Evolutionary conservation across 2,888 invertebrate genomes (phyloP), one percentile per base, ranked within the genome.

Genomic region (Meandrusa payeni): DNA sequence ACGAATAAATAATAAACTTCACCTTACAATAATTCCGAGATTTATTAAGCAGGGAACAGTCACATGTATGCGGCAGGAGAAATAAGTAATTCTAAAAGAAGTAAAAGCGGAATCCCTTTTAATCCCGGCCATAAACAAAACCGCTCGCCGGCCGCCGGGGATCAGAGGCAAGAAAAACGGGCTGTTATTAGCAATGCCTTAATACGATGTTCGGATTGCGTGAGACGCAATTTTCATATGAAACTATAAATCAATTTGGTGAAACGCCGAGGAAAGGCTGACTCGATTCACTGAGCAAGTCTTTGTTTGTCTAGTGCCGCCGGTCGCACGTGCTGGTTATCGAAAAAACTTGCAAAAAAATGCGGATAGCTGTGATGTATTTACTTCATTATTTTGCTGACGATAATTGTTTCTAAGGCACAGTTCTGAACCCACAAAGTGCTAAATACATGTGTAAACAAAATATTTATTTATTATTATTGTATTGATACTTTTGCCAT

Each of bases 91-190:
- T 42, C 37, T 7, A 20, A 43, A 43, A 31, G 31, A 31, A 57
- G 57, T 61, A 58, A 56, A 62, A 57, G 60, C 61, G 61, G 59
- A 58, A 62, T 59, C 64, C 66, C 60, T 64, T 72, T 75, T 72
- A 74, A 78, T 74, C 71, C 65, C 64, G 41, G 54, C 59, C 59
- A 66, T 77, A 80, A 79, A 76, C 76, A 79, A 76, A 77, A 66
- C 56, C 61, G 22, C 6, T 54, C 52, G 48, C 51, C 55, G 48
- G 53, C 58, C 55, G 48, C 56, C 49, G 32, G 50, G 64, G 69
- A 69, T 76, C 72, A 72, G 70, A 75, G 64, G 50, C 42, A 53
- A 41, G 29, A 31, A 46, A 41, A 32, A 51, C 55, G 56, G 42
- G 45, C 41, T 49, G 45, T 51, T 52, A 52, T 57, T 56, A 46